Evolutionary conservation across 2,888 invertebrate species (phyloP), one percentile per base, ranked within the genome.

Genomic region (Argyra leucocephala): DNA sequence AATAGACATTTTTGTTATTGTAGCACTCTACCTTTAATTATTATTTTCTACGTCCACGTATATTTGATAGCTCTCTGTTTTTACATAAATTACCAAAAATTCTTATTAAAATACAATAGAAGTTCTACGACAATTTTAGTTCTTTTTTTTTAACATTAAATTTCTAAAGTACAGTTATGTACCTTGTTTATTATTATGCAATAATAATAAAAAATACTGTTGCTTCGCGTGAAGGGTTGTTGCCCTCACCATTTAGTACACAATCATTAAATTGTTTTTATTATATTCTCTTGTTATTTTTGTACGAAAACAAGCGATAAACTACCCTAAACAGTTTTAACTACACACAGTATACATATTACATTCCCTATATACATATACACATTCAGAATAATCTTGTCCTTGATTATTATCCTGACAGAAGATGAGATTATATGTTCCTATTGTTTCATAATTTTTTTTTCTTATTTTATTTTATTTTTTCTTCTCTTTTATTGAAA

Each of bases 151-250:
- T 10, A 31, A 31, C 31, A 31, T n/a, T n/a, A n/a, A n/a, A n/a
- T n/a, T n/a, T 12, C 5, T n/a, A 48, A 48, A 48, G 48, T 48
- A 48, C 48, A 48, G 48, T 48, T 48, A 48, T 48, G 48, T 48
- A 48, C 48, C 48, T 48, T 48, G 48, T 48, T 48, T 31, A 18
- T 48, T 48, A 48, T 48, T 48, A 48, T 48, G 2, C 18, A 48
- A 48, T 18, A 48, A 48, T 31, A 48, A 48, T 48, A 48, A 48
- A 48, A 48, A 48, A 48, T 48, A 48, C 48, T 48, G 48, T 48
- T 48, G 48, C 48, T 48, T 48, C 48, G 18, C 15, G 18, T 18
- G 48, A 48, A 48, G 48, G 48, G 48, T 48, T 48, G 48, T 48
- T 48, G 48, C 48, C 48, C 48, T 48, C 48, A 5, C 18, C 48